These are phyloP conservation scores for Paraplagusia blochii DNA, from an alignment of 2,113 vertebrate species.

Conservation along the genomic window DNA sequence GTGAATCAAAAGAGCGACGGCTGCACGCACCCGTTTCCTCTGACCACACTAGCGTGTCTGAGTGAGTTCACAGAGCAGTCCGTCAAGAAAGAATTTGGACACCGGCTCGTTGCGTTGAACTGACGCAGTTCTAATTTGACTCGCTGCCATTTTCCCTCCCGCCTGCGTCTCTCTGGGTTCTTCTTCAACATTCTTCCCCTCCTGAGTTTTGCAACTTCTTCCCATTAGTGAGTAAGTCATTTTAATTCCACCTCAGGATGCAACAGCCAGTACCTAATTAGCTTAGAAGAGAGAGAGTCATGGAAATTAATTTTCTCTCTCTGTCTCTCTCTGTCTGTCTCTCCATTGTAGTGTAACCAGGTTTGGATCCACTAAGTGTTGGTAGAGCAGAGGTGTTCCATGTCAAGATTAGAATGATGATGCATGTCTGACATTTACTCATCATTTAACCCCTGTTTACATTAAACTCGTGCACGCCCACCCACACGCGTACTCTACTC, in stretches of 20 bases:
- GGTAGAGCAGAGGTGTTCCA: slow-evolving; percentile 43
- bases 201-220: slow-evolving; percentile 44
- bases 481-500: slow-evolving; percentile 37
- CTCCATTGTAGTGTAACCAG: slow-evolving; percentile 36
- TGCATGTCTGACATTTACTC: slow-evolving; percentile 42
- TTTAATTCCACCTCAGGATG: slow-evolving; percentile 72
- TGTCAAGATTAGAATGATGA: slow-evolving; percentile 36
- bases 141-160: slow-evolving; percentile 16
- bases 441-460: slow-evolving; percentile 51
- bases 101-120: slow-evolving; percentile 59
- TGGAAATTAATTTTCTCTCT: slow-evolving; percentile 51
- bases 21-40: slow-evolving; percentile 9
- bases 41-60: slow-evolving; percentile 14
- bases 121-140: slow-evolving; percentile 58
- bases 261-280: slow-evolving; percentile 72
- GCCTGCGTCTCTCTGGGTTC: slow-evolving; percentile 20
- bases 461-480: slow-evolving; percentile 34
- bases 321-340: background rate
- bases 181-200: slow-evolving; percentile 29
- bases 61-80: slow-evolving; percentile 21
- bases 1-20: slow-evolving; percentile 3
- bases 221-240: slow-evolving; percentile 72
- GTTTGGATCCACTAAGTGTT: slow-evolving; percentile 28
- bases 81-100: slow-evolving; percentile 45
- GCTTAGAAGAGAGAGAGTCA: slow-evolving; percentile 69